Evolutionary conservation across 2,888 invertebrate genomes (phyloP), one percentile per base, ranked within the genome.

Genomic region (Ophonus ardosiacus): DNA sequence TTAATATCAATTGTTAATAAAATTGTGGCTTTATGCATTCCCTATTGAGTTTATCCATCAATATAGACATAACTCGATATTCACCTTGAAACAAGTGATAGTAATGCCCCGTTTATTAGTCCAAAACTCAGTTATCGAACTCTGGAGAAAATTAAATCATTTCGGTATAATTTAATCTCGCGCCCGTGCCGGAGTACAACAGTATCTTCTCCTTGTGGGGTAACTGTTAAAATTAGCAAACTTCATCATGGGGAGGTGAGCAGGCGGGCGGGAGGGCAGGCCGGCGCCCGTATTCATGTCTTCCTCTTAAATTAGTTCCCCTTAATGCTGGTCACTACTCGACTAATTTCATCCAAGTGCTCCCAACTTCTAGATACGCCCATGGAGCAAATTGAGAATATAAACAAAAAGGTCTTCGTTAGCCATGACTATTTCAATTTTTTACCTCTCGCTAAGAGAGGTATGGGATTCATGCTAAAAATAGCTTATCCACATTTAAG

Each of bases 271-370:
- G 31, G 31, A 31, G 31, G 31, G 5, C 5, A 31, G 57, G 57
- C 31, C 31, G 56, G 13, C 10, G 57, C 15, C 10, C 56, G 56
- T 61, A 40, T 40, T 18, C 80, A 21, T 59, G 80, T 80, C 80
- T 57, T 57, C 5, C 78, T 78, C 78, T 80, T 80, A 80, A 80
- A 80, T 80, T 80, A 80, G 61, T 80, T 80, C 61, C 31, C 59
- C 61, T 38, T 80, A 80, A 61, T 43, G 80, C 80, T 61, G 61
- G 61, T 80, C 61, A 61, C 80, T 61, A 80, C 15, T 63, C 40
- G 31, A 80, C 80, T 80, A 80, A 80, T 61, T 80, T 80, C 38
- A 61, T 80, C 61, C 61, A 80, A 80, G 80, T 80, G 38, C 59
- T 15, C n/a, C 61, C 78, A 80, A 80, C 59, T 61, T 61, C 43